Conservation (phyloP, 2,113 vertebrate species). For the Eptatretus burgeri region DNA sequence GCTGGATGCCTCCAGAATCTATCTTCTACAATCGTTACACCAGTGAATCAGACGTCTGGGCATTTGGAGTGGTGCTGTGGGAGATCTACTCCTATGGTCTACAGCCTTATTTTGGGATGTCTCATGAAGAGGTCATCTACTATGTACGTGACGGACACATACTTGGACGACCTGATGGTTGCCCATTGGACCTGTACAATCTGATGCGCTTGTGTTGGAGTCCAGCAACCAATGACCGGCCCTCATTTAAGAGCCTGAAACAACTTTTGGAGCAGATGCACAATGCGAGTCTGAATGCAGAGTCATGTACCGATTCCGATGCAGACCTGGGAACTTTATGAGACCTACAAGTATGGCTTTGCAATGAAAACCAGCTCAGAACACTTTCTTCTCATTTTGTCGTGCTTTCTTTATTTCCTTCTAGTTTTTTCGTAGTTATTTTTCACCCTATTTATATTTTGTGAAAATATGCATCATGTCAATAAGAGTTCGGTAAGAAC, state of each 20-base stretch:
- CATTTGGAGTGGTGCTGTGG: conserved; percentile 79
- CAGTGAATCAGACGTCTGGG: conserved; percentile 82
- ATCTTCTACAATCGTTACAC: conserved; percentile 98
- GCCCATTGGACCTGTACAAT: conserved; percentile 67
- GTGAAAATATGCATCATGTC: too few relatives aligned
- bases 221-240: conserved; percentile 39
- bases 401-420: too few relatives aligned
- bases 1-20: conserved; percentile 95
- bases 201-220: conserved; percentile 96
- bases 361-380: too few relatives aligned
- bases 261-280: conserved; percentile 80
- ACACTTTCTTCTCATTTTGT: too few relatives aligned
- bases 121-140: conserved; percentile 89
- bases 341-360: too few relatives aligned
- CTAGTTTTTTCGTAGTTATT: too few relatives aligned
- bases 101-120: conserved; percentile 94
- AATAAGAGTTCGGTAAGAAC: too few relatives aligned
- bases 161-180: conserved; percentile 57
- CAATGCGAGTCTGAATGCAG: too few relatives aligned
- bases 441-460: too few relatives aligned
- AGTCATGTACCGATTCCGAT: too few relatives aligned
- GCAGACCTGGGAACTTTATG: too few relatives aligned
- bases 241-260: conserved; percentile 59
- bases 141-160: conserved; percentile 72
- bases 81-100: conserved; percentile 87